These are phyloP conservation scores for Sylvia atricapilla DNA, from an alignment of 2,113 vertebrate genomes.

Conservation along the genomic window DNA sequence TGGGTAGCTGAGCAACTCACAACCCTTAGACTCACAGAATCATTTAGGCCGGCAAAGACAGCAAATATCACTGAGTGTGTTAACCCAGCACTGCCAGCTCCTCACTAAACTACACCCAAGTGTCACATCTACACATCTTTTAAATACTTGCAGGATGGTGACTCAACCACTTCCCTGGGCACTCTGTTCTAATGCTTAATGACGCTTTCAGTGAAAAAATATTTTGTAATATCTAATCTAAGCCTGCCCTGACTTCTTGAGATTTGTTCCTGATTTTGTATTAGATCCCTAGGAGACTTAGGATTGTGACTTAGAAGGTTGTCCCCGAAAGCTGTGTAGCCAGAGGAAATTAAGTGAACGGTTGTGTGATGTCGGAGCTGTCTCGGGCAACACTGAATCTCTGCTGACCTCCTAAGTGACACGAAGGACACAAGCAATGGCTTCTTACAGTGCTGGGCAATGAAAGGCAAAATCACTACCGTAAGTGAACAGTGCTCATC, in stretches of 20 bases:
- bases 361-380: neutral
- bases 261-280: neutral
- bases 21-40: neutral
- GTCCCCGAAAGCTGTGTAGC: neutral
- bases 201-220: neutral
- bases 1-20: neutral
- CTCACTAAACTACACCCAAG: neutral
- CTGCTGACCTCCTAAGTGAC: neutral
- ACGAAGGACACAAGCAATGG: neutral
- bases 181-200: neutral
- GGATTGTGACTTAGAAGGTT: neutral
- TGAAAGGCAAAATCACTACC: neutral
- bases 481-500: fast-evolving
- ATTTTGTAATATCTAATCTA: neutral
- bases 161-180: too few species aligned
- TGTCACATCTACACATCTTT: neutral
- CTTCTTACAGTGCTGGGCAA: neutral
- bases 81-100: neutral
- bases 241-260: neutral
- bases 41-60: neutral
- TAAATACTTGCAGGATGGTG: neutral
- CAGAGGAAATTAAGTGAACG: fast-evolving
- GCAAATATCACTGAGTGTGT: neutral
- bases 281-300: neutral
- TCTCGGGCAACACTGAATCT: neutral